phyloP scores from a whole-genome alignment of 2,888 invertebrate genomes.

The Dendrolimus pini region DNA sequence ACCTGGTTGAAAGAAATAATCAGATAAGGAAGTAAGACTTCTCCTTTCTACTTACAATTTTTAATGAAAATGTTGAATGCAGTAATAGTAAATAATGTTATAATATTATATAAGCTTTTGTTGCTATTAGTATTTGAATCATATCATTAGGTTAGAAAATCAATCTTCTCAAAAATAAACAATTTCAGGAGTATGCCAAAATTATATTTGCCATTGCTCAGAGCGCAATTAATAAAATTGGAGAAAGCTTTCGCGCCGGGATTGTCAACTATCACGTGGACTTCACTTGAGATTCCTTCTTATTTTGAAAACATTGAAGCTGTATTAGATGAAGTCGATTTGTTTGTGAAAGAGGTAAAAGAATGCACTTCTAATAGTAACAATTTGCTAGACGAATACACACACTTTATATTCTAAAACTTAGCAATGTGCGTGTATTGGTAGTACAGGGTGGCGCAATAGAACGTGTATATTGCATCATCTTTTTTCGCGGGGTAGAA shows the following conservation, averaged over 20 bases:
- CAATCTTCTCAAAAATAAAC: too few relatives aligned
- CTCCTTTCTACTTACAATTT: background rate
- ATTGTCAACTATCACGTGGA: slow-evolving; percentile 87
- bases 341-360: slow-evolving; percentile 79
- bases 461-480: too few relatives aligned
- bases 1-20: slow-evolving; percentile 79
- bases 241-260: slow-evolving; percentile 86
- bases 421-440: too few relatives aligned
- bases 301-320: slow-evolving; percentile 76
- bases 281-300: slow-evolving; percentile 83
- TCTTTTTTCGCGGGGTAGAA: too few relatives aligned
- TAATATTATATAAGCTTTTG: too few relatives aligned
- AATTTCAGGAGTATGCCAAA: slow-evolving; percentile 74
- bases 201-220: slow-evolving; percentile 82
- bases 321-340: slow-evolving; percentile 78
- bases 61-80: too few relatives aligned
- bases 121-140: background rate
- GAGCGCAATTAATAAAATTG: slow-evolving; percentile 80
- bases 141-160: background rate
- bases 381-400: too few relatives aligned
- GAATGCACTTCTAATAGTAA: background rate
- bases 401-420: too few relatives aligned
- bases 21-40: slow-evolving; percentile 56
- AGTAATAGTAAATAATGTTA: too few relatives aligned
- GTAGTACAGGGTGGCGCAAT: too few relatives aligned